Conservation (phyloP, 2,888 invertebrate genomes). For the Caenorhabditis auriculariae region DNA sequence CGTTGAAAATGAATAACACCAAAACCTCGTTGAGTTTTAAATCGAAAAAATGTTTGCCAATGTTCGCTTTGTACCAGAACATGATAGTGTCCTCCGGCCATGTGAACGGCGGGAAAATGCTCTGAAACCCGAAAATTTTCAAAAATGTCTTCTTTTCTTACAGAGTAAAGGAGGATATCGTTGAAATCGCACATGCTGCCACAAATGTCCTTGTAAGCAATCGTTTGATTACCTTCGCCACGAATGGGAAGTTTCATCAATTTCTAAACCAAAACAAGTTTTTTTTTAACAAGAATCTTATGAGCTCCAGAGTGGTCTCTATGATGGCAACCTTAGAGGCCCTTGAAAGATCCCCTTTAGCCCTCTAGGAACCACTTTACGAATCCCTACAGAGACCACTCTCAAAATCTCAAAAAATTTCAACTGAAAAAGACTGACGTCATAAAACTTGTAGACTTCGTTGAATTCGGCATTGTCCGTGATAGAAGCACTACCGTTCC, state of each 20-base stretch:
- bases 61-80: conserved; percentile 40
- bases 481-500: conserved; percentile 11
- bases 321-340: no score
- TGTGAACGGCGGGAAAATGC: conserved; percentile 5
- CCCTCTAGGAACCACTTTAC: no score
- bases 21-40: conserved; percentile 1
- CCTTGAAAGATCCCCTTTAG: no score
- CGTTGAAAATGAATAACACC: no score
- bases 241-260: conserved; percentile 12
- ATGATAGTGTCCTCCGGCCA: conserved; percentile 32
- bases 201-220: conserved; percentile 43
- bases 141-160: background rate
- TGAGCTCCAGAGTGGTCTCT: no score
- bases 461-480: conserved; percentile 19
- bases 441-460: conserved; percentile 37
- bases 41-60: conserved; percentile 46
- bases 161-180: conserved; percentile 20
- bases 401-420: no score
- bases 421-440: conserved; percentile 4
- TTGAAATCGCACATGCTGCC: conserved; percentile 41
- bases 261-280: conserved; percentile 9
- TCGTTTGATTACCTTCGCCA: conserved; percentile 9
- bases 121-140: conserved; percentile 6
- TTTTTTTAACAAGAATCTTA: background rate
- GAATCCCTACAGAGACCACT: no score